These are phyloP conservation scores for Hippasteria phrygiana DNA, from an alignment of 53 echinoderm and acorn worm species.

Conservation along the genomic window DNA sequence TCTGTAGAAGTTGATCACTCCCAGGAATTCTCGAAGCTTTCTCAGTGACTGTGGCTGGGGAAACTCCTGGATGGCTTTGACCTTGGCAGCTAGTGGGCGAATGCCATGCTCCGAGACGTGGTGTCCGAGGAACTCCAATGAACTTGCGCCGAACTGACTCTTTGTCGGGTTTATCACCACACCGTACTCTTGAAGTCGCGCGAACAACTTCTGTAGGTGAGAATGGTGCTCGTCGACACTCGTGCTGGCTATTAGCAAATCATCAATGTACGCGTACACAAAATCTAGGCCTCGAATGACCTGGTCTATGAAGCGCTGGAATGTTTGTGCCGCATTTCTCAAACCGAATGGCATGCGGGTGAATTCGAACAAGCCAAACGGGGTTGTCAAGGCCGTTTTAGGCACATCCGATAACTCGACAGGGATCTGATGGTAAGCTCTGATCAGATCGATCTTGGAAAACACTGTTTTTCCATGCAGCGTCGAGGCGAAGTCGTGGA, in stretches of 20 bases:
- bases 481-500: not conserved
- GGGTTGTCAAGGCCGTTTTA: slow-evolving; percentile 33
- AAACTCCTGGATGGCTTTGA: slow-evolving; percentile 18
- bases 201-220: slow-evolving; percentile 21
- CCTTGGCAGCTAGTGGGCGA: slow-evolving; percentile 12
- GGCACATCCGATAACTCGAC: not conserved
- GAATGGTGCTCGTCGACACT: not conserved
- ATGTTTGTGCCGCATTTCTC: no score
- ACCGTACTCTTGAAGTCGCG: slow-evolving; percentile 14
- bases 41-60: slow-evolving; percentile 8
- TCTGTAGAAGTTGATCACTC: slow-evolving; percentile 49
- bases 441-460: not conserved
- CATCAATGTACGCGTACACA: slow-evolving; percentile 34
- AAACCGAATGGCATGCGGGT: no score
- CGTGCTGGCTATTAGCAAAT: not conserved
- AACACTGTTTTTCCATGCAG: slow-evolving; percentile 15
- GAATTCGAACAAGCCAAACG: slow-evolving; percentile 33
- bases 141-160: no score
- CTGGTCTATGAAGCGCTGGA: no score
- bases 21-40: slow-evolving; percentile 33
- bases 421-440: slow-evolving; percentile 43
- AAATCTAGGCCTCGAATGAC: no score
- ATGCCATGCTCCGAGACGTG: slow-evolving; percentile 5
- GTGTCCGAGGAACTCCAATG: slow-evolving; percentile 37
- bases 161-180: slow-evolving; percentile 8